Evolutionary conservation across 2,113 vertebrate species (phyloP), one percentile per base, ranked within the genome.

Genomic region (Heloderma charlesbogerti): DNA sequence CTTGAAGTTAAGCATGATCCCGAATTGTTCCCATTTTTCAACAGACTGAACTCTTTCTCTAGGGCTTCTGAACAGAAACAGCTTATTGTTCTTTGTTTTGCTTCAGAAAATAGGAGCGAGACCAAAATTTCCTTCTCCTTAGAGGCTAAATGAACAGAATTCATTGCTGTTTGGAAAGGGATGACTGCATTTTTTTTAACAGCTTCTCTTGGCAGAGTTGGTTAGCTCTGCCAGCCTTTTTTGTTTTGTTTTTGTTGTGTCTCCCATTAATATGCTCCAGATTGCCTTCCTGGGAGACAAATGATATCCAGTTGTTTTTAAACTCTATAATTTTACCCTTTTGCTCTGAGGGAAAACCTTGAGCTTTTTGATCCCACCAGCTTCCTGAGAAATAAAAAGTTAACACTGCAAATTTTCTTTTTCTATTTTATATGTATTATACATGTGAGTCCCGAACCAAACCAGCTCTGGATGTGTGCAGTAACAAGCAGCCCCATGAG

Each of bases 91-190:
- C 5, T 82, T 71, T 7, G 27, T n/a, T 45, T 45, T 54, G 25
- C 74, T 94, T 82, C 86, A 89, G 45, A 86, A 95, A 88, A 91
- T 45, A 87, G 88, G 31, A 71, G 27, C 2, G 71, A 16, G 90
- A 83, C 88, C 90, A 74, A 66, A 34, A 60, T 57, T 60, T 79
- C 66, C 3, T 81, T 29, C 25, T 78, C 18, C 87, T 43, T 45
- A 86, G 71, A 27, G 89, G 88, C 29, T 43, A 89, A 81, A 0
- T 45, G 22, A 91, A 82, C 6, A 92, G 91, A 94, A 57, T 4
- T 80, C 85, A 31, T 1, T 3, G 13, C 3, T 89, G 88, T 1
- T 51, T 54, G 66, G 84, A 71, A 88, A 84, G 31, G 0, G 79
- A 89, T 34, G 27, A 6, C 34, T 45, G 60, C 37, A 40, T 0